Percentiles rank a stretch among this genome's conserved stretches.
phyloP scores from a whole-genome alignment of 2,888 invertebrate genomes.

The Lutraria lutraria region DNA sequence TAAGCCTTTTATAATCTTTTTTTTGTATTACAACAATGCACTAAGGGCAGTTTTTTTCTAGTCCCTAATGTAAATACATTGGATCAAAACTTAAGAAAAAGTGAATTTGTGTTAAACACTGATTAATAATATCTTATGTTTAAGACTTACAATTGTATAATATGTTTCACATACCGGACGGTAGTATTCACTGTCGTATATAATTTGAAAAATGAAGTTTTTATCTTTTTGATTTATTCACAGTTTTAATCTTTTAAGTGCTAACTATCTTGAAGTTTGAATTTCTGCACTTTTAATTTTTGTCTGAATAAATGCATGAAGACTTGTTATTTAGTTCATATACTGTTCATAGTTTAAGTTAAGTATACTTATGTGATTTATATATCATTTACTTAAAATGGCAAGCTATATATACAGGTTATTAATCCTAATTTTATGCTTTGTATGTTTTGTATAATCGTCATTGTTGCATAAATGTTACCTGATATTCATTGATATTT shows the following conservation, averaged over 20 bases:
- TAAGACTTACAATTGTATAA: no score
- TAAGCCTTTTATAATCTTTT: neutral
- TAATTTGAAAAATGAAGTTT: neutral
- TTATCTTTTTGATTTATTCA: neutral
- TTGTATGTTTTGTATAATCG: neutral
- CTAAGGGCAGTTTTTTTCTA: constrained; percentile 9
- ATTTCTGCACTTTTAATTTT: neutral
- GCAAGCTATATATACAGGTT: constrained; percentile 22
- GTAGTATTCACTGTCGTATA: neutral
- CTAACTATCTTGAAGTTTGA: neutral
- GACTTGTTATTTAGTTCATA: neutral
- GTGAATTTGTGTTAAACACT: no score
- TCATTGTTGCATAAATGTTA: no score
- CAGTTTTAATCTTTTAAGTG: neutral
- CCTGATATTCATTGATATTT: no score
- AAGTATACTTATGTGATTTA: neutral
- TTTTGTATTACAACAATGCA: neutral
- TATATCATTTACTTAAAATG: constrained; percentile 22
- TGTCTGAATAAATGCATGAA: neutral
- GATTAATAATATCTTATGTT: no score
- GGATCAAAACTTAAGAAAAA: constrained; percentile 1
- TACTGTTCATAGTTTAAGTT: neutral
- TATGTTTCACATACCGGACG: neutral
- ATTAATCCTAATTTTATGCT: constrained; percentile 9
- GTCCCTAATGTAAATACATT: constrained; percentile 4